Evolutionary conservation across 2,113 vertebrate genomes (phyloP).

Genomic region (Oreamnos americanus): DNA sequence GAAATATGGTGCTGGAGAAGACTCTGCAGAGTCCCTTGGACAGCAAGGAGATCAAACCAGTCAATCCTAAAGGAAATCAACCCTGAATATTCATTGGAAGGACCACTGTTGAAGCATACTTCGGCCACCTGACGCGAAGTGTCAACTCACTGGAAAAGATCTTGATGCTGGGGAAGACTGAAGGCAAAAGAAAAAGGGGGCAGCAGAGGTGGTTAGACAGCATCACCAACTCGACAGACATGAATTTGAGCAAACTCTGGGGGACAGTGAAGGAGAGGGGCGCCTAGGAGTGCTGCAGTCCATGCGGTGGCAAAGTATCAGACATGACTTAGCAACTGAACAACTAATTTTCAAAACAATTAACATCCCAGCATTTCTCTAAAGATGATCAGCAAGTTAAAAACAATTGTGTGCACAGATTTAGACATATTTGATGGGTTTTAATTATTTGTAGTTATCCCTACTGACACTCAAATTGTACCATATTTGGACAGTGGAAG

Average conservation of each 20-base stretch:
- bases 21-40: background rate
- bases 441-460: background rate
- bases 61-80: background rate
- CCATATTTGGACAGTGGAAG: background rate
- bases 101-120: background rate
- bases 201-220: background rate
- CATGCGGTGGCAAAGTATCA: background rate
- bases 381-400: background rate
- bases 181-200: background rate
- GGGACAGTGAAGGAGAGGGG: background rate
- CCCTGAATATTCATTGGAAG: background rate
- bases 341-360: background rate
- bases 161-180: background rate
- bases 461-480: background rate
- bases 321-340: background rate
- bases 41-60: background rate
- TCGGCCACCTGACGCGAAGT: background rate
- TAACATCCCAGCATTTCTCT: background rate
- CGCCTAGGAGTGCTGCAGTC: background rate
- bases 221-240: background rate
- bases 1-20: background rate
- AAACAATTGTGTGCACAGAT: background rate
- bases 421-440: background rate
- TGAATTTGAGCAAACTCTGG: background rate
- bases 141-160: background rate